A percentile compares a stretch with the other conserved stretches of the same genome.
These are phyloP conservation scores for Aphaenogaster ashmeadi DNA, from an alignment of 1,140 invertebrate species.

Conservation along the genomic window DNA sequence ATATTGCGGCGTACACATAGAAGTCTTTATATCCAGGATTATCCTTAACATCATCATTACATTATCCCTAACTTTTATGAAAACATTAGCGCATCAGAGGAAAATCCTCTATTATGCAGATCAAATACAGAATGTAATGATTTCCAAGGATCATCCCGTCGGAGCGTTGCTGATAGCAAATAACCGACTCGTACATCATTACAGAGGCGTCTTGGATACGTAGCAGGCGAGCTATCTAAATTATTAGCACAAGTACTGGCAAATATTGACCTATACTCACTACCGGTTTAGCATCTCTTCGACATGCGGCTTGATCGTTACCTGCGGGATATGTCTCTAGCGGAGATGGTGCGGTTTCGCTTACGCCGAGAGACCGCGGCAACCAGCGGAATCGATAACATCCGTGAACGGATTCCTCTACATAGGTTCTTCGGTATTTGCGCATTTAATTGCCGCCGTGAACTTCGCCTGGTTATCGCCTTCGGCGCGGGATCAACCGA, in stretches of 20 bases:
- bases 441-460: conserved; percentile 58
- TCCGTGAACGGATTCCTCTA: conserved; percentile 30
- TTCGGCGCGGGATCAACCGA: background rate
- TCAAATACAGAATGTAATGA: conserved; percentile 1
- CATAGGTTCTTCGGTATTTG: conserved; percentile 56
- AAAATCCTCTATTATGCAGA: background rate
- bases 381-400: conserved; percentile 48
- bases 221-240: conserved; percentile 30
- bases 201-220: conserved; percentile 45
- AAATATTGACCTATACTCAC: conserved; percentile 61
- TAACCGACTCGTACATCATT: conserved; percentile 33
- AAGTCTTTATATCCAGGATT: background rate
- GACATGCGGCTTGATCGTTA: conserved; percentile 58
- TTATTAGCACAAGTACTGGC: conserved; percentile 50
- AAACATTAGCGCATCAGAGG: background rate
- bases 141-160: background rate
- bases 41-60: too few relatives aligned
- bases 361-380: conserved; percentile 46
- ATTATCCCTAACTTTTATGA: background rate
- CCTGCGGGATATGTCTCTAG: conserved; percentile 43
- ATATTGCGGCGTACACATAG: background rate
- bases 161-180: conserved; percentile 37
- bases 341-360: conserved; percentile 47
- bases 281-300: conserved; percentile 56
- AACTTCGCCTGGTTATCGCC: conserved; percentile 59